Evolutionary conservation across 2,113 vertebrate species (phyloP).

Genomic region (Syngnathus scovelli): DNA sequence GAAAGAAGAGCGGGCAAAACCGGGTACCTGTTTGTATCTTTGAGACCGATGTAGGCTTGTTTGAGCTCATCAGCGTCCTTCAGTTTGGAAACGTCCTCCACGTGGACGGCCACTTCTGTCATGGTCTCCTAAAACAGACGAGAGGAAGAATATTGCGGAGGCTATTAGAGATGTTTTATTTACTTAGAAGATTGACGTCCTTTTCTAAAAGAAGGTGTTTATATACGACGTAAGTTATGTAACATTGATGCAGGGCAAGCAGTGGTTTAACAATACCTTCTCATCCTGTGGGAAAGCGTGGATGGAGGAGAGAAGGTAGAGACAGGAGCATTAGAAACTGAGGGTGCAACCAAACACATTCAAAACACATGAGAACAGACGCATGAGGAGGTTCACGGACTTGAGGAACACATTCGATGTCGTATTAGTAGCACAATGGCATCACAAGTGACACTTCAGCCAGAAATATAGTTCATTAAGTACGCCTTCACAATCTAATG

Average conservation of each 20-base stretch:
- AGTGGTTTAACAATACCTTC: constrained; percentile 79
- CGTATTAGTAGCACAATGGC: background rate
- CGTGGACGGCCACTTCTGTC: constrained; percentile 86
- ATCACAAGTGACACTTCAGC: background rate
- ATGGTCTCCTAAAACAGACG: constrained; percentile 81
- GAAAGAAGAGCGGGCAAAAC: too few species aligned
- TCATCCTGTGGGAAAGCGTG: constrained; percentile 83
- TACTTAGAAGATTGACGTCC: too few species aligned
- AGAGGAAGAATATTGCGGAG: background rate
- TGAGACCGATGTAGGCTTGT: constrained; percentile 93
- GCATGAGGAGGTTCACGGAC: background rate
- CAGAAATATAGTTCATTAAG: background rate
- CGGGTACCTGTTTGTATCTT: constrained; percentile 88
- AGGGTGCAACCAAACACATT: constrained; percentile 9
- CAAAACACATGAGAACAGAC: background rate
- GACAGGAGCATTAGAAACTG: constrained; percentile 50
- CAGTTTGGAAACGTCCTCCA: constrained; percentile 91
- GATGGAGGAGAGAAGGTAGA: constrained; percentile 72
- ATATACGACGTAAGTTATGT: background rate
- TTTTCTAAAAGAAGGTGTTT: background rate
- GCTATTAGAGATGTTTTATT: too few species aligned
- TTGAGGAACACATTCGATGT: background rate
- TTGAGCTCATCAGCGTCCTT: constrained; percentile 93
- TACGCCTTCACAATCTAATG: background rate
- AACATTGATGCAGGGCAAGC: constrained; percentile 22